Conservation (phyloP, 1,140 invertebrate genomes). For the Gryon sp. region DNA sequence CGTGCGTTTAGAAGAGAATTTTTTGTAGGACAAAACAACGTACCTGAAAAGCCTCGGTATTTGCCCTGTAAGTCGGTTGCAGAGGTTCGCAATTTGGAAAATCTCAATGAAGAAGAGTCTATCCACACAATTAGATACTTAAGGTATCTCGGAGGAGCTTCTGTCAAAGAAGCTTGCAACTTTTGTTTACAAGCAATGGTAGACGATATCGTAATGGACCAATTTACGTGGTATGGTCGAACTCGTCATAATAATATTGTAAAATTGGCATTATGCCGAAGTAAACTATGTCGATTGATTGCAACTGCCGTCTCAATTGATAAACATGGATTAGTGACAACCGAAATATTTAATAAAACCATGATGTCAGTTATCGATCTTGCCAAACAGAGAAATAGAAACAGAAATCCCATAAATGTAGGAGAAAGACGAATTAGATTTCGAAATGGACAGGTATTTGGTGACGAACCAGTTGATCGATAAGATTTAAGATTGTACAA, state of each 20-base stretch:
- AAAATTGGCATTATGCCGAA: slow-evolving; percentile 2
- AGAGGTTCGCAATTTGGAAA: neutral
- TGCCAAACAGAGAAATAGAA: slow-evolving; percentile 5
- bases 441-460: neutral
- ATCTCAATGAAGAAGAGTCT: neutral
- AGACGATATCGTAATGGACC: neutral
- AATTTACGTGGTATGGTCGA: slow-evolving; percentile 12
- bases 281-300: neutral
- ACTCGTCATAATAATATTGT: neutral
- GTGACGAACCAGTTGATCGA: no score
- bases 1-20: neutral
- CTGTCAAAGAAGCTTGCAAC: slow-evolving; percentile 4
- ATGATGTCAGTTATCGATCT: slow-evolving; percentile 1
- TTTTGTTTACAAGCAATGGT: slow-evolving; percentile 5
- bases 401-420: neutral
- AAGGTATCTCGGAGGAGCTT: neutral
- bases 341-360: neutral
- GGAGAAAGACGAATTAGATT: neutral
- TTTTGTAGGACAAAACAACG: neutral
- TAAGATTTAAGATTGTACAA: neutral
- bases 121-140: neutral
- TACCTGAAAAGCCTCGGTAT: neutral
- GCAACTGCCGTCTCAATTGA: neutral
- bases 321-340: neutral
- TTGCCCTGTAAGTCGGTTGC: neutral